phyloP scores from a whole-genome alignment of 64 coral and sea anemone genomes.

The Stichodactyla mertensii region DNA sequence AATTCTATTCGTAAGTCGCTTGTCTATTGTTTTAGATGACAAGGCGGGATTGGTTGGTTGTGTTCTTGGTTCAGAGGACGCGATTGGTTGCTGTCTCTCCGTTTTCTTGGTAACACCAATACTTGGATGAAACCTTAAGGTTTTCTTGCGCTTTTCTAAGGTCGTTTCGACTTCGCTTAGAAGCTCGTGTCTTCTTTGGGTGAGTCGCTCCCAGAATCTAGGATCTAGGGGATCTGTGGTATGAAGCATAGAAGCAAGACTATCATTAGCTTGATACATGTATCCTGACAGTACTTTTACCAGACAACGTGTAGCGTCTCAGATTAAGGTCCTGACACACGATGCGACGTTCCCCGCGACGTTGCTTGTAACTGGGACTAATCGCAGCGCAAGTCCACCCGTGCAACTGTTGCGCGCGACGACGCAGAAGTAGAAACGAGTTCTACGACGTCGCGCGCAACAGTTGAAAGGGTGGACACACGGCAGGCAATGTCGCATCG shows the following conservation, averaged over 20 bases:
- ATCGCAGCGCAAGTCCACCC: too few relatives aligned
- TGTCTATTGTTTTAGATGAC: background rate
- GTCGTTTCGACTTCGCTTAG: background rate
- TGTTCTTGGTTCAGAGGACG: background rate
- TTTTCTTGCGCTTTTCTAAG: background rate
- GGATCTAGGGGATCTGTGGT: background rate
- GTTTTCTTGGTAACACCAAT: background rate
- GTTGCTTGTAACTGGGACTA: too few relatives aligned
- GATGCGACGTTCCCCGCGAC: too few relatives aligned
- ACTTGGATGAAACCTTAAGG: background rate
- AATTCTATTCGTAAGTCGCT: background rate
- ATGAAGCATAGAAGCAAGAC: background rate
- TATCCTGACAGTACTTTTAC: too few relatives aligned
- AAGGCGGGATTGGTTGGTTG: background rate
- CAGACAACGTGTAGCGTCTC: too few relatives aligned
- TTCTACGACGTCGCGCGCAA: too few relatives aligned
- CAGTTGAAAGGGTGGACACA: too few relatives aligned
- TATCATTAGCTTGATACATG: too few relatives aligned
- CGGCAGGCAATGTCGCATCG: too few relatives aligned
- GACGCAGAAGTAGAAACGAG: too few relatives aligned
- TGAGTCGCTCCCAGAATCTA: background rate
- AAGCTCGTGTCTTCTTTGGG: background rate
- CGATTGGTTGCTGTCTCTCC: background rate
- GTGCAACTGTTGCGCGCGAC: too few relatives aligned
- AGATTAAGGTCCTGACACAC: too few relatives aligned